Evolutionary conservation across 2,797 vertebrate genomes (phyloP), one percentile per base, ranked within the genome.

Genomic region (Crenuchus spilurus): DNA sequence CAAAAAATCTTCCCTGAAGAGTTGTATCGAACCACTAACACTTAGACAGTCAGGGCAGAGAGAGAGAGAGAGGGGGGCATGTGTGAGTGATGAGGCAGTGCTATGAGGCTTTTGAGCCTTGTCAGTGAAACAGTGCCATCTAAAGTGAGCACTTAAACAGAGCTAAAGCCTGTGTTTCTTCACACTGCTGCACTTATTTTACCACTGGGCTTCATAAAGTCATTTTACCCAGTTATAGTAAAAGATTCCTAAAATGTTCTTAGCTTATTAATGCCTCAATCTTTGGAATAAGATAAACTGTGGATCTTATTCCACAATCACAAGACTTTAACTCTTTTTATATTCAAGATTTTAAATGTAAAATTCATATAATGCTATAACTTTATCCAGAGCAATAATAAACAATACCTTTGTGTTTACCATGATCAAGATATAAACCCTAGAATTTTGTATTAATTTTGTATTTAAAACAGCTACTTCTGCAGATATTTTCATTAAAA

Each of bases 121-220:
- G 65, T 54, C 48, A 52, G 49, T 68, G 48, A 52, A 68, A 51
- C 30, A 51, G 41, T 44, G 42, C 62, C 62, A 67, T 67, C 58
- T 46, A 30, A 63, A 63, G 39, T 30, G 24, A 46, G 22, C 3
- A 28, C 16, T 46, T n/a, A 44, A 63, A 16, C 39, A 44, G 39
- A 39, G 39, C 39, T 22, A 9, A n/a, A 18, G 2, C 22, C 48
- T 51, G 6, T 24, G 11, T 62, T 42, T 61, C 14, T 63, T n/a
- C 24, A 18, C 14, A 46, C 26, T 58, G 7, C 30, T 5, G 10
- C n/a, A 22, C 16, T 39, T 46, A 63, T 63, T 44, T 44, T 62
- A 41, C 22, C 24, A 28, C 2, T 42, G 37, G 28, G 37, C 11
- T 39, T 62, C 22, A 26, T 31, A 28, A 62, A 62, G 37, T 44